Evolutionary conservation across 2,888 invertebrate species (phyloP), one percentile per base, ranked within the genome.

Genomic region (Spisula subtruncata): DNA sequence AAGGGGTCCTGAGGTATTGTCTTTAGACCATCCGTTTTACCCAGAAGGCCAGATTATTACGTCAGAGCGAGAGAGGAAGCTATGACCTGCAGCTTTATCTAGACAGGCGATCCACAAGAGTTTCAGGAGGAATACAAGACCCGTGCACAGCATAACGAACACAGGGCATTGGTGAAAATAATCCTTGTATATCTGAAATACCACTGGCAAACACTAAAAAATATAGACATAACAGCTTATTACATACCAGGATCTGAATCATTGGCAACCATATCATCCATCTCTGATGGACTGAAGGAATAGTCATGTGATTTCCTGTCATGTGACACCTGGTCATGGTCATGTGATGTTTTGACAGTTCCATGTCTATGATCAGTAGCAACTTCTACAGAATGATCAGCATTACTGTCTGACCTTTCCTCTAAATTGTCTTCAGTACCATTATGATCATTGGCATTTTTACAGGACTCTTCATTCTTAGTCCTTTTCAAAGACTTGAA

Each of bases 401-500:
- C 80, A 8, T 46, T 35, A n/a, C 25, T n/a, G 32, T 41, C 54
- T n/a, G 8, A 32, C 12, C 1, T 48, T 54, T 54, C 51, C 35
- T 16, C 54, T 1, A 25, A 35, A 41, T 41, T 66, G 20, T 66
- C 35, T 20, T 20, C 60, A 71, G 6, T 41, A 46, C 14, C 66
- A 66, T 35, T 41, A 32, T 81, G 25, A 14, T 32, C 60, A 41
- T 29, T 20, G n/a, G 14, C 14, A 35, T 32, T 8, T 75, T 5
- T 75, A 75, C 32, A 1, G 25, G 32, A 35, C 1, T 75, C 75
- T 35, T 18, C n/a, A n/a, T 66, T 32, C 18, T 29, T 75, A 14
- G 18, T 18, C 32, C 54, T 85, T 32, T 71, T 83, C 20, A 91
- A 81, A 20, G 86, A 89, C 71, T 90, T 91, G 29, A 91, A 91